These are phyloP conservation scores for Pasiphila rectangulata DNA, from an alignment of 2,888 invertebrate species.

Conservation along the genomic window DNA sequence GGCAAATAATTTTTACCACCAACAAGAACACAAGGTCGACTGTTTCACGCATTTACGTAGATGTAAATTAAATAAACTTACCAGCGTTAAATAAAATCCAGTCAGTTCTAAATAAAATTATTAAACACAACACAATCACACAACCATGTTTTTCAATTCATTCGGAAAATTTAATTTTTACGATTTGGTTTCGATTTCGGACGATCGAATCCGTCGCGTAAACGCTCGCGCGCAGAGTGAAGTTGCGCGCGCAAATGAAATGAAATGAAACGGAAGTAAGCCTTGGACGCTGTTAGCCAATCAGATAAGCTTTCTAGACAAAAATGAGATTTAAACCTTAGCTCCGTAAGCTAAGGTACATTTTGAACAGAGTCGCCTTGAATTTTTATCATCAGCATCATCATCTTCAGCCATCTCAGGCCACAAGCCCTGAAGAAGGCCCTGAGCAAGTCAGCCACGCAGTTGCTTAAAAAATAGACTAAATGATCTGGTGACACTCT, in stretches of 20 bases:
- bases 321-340: constrained; percentile 15
- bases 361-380: background rate
- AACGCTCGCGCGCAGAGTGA: constrained; percentile 69
- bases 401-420: no score
- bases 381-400: no score
- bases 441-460: no score
- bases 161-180: constrained; percentile 31
- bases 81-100: background rate
- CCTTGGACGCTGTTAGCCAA: constrained; percentile 36
- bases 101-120: background rate
- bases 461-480: no score
- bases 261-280: constrained; percentile 55
- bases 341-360: background rate
- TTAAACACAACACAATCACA: constrained; percentile 32
- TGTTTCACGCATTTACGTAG: constrained; percentile 25
- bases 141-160: constrained; percentile 39
- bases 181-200: constrained; percentile 40
- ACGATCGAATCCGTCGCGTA: constrained; percentile 49
- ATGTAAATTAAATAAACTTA: constrained; percentile 17
- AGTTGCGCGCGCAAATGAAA: constrained; percentile 55
- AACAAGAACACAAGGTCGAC: constrained; percentile 31
- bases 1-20: constrained; percentile 19
- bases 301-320: constrained; percentile 12
- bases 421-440: no score
- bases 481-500: no score